phyloP scores from a whole-genome alignment of 2,113 vertebrate species.

The Hucho hucho region DNA sequence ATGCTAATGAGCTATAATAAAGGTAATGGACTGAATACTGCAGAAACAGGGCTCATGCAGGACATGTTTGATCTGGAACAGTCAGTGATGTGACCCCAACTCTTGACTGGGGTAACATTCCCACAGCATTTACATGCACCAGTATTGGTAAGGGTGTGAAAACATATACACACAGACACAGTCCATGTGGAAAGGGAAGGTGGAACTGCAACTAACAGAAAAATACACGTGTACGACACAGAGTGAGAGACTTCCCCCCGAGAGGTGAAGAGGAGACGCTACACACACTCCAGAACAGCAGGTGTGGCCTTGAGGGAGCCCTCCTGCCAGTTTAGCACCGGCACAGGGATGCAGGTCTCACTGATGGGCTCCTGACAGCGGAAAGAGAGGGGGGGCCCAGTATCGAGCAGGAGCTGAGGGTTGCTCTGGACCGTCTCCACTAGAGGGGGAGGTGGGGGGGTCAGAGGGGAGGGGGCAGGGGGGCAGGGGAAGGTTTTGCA shows the following conservation, averaged over 20 bases:
- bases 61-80: neutral
- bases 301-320: constrained; percentile 81
- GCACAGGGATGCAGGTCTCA: constrained; percentile 94
- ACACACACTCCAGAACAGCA: constrained; percentile 90
- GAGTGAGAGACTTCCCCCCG: neutral
- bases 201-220: neutral
- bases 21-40: neutral
- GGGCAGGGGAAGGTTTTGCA: constrained; percentile 27
- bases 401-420: constrained; percentile 90
- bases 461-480: neutral
- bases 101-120: neutral
- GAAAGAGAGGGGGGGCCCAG: constrained; percentile 79
- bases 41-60: neutral
- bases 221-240: constrained; percentile 3
- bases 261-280: constrained; percentile 72
- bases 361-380: constrained; percentile 90
- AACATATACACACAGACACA: neutral
- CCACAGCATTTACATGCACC: constrained; percentile 14
- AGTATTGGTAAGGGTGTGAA: constrained; percentile 46
- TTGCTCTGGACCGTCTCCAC: constrained; percentile 96
- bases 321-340: constrained; percentile 91
- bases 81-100: neutral
- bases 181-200: neutral
- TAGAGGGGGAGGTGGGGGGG: constrained; percentile 69
- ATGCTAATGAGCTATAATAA: neutral